phyloP scores from a whole-genome alignment of 2,113 vertebrate genomes.

The Paradisaea rubra region DNA sequence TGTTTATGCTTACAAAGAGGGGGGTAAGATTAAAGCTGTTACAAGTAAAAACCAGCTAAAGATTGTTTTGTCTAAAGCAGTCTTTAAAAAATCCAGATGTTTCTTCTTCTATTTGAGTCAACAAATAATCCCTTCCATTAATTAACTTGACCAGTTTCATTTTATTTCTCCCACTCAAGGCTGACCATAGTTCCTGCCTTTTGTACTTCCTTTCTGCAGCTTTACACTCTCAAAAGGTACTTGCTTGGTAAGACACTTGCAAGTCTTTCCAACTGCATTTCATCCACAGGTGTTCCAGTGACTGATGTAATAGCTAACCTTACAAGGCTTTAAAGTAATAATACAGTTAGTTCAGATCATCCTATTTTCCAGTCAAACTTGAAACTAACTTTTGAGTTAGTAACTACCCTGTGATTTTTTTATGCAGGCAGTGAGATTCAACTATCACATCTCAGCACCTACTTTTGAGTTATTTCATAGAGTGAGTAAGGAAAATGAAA shows the following conservation, averaged over 20 bases:
- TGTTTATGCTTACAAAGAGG: not conserved
- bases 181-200: not conserved
- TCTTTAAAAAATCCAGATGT: not conserved
- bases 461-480: constrained; percentile 7
- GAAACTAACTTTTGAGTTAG: not conserved
- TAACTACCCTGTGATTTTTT: not conserved
- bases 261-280: not conserved
- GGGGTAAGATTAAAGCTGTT: not conserved
- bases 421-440: not conserved
- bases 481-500: constrained; percentile 22
- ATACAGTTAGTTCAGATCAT: not conserved
- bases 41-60: not conserved
- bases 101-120: not conserved
- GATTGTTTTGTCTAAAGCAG: not conserved
- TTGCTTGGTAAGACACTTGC: not conserved
- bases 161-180: not conserved
- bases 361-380: not conserved
- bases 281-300: not conserved
- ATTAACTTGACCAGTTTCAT: not conserved
- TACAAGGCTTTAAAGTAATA: not conserved
- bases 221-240: not conserved
- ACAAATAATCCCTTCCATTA: not conserved
- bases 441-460: not conserved
- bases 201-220: not conserved
- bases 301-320: not conserved